These are phyloP conservation scores for Aplodontia rufa DNA, from an alignment of 2,113 vertebrate species.

Conservation along the genomic window DNA sequence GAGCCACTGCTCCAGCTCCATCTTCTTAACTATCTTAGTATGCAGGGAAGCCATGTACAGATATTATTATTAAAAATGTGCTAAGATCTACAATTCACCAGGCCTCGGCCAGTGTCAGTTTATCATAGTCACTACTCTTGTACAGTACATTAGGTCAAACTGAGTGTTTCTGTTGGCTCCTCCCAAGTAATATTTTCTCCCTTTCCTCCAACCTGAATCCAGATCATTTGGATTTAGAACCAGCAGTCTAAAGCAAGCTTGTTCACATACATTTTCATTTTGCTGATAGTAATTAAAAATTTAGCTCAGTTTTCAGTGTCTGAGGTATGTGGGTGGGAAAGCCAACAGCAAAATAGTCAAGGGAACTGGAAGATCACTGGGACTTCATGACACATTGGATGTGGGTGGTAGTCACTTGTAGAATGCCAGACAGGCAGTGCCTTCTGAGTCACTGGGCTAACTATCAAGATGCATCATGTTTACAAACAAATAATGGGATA, in stretches of 20 bases:
- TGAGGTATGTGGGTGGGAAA: slow-evolving; percentile 6
- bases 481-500: slow-evolving; percentile 61
- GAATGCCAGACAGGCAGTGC: slow-evolving; percentile 26
- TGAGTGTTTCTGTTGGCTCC: not conserved
- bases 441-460: slow-evolving; percentile 38
- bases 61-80: not conserved
- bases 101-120: not conserved
- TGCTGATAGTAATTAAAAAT: slow-evolving; percentile 51
- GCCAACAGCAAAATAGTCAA: slow-evolving; percentile 38
- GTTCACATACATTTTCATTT: not conserved
- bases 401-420: slow-evolving; percentile 53
- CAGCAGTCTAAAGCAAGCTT: slow-evolving; percentile 1
- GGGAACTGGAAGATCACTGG: slow-evolving; percentile 8
- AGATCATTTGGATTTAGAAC: not conserved
- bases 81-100: not conserved
- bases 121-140: not conserved
- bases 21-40: not conserved
- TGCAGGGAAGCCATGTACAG: slow-evolving; percentile 2
- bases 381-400: slow-evolving; percentile 49
- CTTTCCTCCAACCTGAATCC: not conserved
- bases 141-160: not conserved
- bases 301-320: slow-evolving; percentile 15
- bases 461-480: slow-evolving; percentile 57
- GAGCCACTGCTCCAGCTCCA: no score
- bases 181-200: not conserved